Evolutionary conservation across 2,113 vertebrate genomes (phyloP).

Genomic region (Aplodontia rufa): DNA sequence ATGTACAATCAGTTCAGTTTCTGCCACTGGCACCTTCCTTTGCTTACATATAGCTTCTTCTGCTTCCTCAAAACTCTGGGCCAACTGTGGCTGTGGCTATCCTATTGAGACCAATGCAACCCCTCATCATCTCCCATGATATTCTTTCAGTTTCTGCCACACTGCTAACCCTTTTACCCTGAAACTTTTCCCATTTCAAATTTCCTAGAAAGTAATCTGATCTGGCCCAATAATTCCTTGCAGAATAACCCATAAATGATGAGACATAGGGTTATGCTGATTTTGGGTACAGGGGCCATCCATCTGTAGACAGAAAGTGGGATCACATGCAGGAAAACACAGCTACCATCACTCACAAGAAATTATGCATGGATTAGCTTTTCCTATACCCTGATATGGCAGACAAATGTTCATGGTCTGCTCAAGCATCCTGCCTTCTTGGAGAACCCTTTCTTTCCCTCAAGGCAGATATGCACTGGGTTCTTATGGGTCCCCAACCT

Average conservation of each 20-base stretch:
- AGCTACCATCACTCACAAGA: background rate
- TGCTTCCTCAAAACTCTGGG: background rate
- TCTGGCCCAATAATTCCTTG: background rate
- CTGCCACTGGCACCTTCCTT: background rate
- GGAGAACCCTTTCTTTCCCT: background rate
- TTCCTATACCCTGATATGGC: background rate
- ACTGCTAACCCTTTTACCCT: background rate
- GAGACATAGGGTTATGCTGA: background rate
- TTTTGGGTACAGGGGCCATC: background rate
- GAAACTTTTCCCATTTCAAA: background rate
- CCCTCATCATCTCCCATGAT: background rate
- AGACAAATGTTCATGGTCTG: background rate
- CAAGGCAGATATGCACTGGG: background rate
- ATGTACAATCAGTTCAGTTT: no score
- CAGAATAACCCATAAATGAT: background rate
- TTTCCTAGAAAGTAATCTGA: background rate
- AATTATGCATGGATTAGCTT: background rate
- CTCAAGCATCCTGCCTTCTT: background rate
- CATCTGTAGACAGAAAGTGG: background rate
- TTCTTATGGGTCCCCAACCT: background rate
- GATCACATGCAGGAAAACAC: rapidly evolving
- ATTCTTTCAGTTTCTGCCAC: background rate
- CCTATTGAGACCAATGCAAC: background rate
- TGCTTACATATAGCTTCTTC: background rate
- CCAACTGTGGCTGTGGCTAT: background rate